Evolutionary conservation across 2,888 invertebrate genomes (phyloP).

Genomic region (Slavum lentiscoides): DNA sequence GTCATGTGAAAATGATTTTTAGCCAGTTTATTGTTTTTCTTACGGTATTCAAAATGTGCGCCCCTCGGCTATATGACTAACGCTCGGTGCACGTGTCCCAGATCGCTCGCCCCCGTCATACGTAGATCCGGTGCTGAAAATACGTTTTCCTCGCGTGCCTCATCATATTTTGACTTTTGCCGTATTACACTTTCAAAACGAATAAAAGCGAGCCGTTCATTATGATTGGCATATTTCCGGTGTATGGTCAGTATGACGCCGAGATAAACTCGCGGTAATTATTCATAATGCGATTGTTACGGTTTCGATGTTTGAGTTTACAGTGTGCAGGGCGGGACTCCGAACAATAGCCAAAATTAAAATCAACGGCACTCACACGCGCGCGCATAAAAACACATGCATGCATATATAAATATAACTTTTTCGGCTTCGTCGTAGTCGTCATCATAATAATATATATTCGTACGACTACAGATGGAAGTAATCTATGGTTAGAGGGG

Average conservation of each 20-base stretch:
- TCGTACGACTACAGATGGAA: constrained; percentile 22
- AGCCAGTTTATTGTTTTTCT: no score
- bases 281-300: constrained; percentile 36
- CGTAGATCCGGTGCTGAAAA: no score
- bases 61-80: no score
- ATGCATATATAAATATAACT: background rate
- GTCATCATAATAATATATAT: no score
- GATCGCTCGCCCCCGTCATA: no score
- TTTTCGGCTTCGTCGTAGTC: constrained; percentile 3
- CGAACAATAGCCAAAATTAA: constrained; percentile 25
- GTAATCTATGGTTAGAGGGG: background rate
- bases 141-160: no score
- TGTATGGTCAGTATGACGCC: constrained; percentile 1
- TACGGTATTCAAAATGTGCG: no score
- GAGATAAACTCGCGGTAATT: constrained; percentile 32
- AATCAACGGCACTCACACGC: background rate
- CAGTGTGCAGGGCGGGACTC: background rate
- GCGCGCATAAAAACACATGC: no score
- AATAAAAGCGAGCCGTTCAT: background rate
- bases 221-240: constrained; percentile 38
- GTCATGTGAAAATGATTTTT: no score
- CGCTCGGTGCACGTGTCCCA: no score
- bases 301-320: constrained; percentile 9
- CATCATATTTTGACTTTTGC: background rate
- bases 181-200: background rate